phyloP scores from a whole-genome alignment of 2,113 vertebrate species.

The Hyla sarda region DNA sequence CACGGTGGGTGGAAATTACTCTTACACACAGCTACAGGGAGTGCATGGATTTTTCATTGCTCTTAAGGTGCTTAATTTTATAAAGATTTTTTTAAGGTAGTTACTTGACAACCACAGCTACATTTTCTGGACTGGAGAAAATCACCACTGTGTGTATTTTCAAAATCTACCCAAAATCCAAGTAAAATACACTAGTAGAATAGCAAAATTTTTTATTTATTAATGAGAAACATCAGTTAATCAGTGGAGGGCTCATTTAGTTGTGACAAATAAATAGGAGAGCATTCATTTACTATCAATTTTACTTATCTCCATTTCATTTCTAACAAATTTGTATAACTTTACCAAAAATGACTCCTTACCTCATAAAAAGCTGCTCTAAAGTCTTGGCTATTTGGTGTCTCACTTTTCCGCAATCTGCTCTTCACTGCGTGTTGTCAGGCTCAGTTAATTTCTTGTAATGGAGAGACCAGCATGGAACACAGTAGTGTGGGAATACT shows the following conservation, averaged over 20 bases:
- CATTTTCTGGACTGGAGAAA: neutral
- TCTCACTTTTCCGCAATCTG: too few species aligned
- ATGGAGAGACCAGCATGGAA: too few species aligned
- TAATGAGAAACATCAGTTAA: neutral
- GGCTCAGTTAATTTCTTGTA: too few species aligned
- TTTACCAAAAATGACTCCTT: too few species aligned
- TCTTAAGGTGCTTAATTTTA: slow-evolving; percentile 22
- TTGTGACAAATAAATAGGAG: neutral
- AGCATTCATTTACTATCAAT: too few species aligned
- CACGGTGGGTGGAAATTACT: slow-evolving; percentile 46
- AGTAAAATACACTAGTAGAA: neutral
- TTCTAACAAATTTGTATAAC: too few species aligned
- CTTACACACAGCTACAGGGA: slow-evolving; percentile 30
- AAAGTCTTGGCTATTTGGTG: too few species aligned
- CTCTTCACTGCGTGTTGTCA: too few species aligned
- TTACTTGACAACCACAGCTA: neutral
- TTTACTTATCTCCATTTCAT: too few species aligned
- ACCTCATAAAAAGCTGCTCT: too few species aligned
- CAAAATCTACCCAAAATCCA: neutral
- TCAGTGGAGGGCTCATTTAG: neutral
- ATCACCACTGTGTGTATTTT: neutral
- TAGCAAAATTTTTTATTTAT: neutral
- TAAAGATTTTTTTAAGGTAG: neutral
- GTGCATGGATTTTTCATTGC: slow-evolving; percentile 23
- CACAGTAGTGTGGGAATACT: too few species aligned